phyloP scores from a whole-genome alignment of 2,797 vertebrate species.

The Lemur catta region DNA sequence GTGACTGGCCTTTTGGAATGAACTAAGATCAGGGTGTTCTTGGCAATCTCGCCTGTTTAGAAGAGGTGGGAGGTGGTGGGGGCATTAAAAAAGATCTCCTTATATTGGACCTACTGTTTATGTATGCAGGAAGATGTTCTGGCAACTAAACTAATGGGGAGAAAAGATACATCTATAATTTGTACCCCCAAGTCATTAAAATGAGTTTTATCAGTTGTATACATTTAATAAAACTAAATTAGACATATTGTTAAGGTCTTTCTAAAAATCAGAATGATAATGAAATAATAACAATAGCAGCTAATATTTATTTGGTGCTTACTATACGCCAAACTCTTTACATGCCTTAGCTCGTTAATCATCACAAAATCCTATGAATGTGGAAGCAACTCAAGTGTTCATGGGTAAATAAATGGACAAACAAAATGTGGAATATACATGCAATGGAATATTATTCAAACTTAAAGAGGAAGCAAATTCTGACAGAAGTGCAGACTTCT shows the following conservation, averaged over 20 bases:
- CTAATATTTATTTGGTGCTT: neutral
- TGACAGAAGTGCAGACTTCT: neutral
- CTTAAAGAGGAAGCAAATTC: neutral
- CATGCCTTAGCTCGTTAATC: conserved; percentile 3
- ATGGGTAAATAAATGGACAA: neutral
- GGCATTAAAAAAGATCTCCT: neutral
- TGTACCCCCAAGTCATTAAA: neutral
- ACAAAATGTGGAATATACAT: neutral
- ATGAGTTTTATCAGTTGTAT: neutral
- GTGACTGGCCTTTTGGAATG: neutral
- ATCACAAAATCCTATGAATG: neutral
- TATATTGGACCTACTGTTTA: neutral
- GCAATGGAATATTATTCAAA: neutral
- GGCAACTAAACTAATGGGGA: neutral
- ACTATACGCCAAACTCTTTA: neutral
- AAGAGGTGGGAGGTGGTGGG: neutral
- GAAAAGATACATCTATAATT: neutral
- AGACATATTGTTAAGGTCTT: neutral
- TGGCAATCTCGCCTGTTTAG: neutral
- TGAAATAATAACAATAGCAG: conserved; percentile 3
- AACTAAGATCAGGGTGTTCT: neutral
- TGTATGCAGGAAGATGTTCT: neutral
- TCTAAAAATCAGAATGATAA: conserved; percentile 4
- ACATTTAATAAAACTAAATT: conserved; percentile 1
- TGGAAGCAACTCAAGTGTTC: neutral